Base-by-base conservation (phyloP, 2,797 vertebrate species). In the Psittacula derbiana region DNA sequence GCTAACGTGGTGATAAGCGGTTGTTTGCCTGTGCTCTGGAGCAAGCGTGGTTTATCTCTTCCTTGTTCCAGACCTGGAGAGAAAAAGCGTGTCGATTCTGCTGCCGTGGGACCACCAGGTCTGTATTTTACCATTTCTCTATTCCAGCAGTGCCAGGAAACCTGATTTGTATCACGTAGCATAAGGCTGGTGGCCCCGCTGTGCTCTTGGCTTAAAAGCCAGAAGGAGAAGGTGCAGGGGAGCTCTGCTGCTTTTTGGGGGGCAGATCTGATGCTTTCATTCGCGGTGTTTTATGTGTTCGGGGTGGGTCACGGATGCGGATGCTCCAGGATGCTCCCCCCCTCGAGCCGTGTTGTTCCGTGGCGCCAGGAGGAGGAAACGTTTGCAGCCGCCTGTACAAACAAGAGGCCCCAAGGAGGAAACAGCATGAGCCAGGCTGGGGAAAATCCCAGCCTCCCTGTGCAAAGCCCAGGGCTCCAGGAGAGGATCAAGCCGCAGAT, bases 41-140 rank as follows among this genome's bases (percentile, higher is more conserved):
- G 84, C 80, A 75, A 88, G 85, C 38, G 12, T 58, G 67, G 17
- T 85, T 96, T 89, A 92, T 84, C 95, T 94, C 94, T 89, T 87
- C 92, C 94, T 94, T 50, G 36, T 67, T 73, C 79, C 93, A 93
- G 66, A 66, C 58, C 70, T 4, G 75, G 61, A 40, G 61, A 10
- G 53, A 49, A 30, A 79, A 82, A 88, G 3, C 44, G 28, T 52
- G 5, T 60, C 1, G 28, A 40, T 65, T 91, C 53, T 8, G 4
- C 82, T 60, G 62, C 66, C 1, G 31, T 36, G 81, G 61, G 81
- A 65, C 50, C 64, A 60, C 57, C 79, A 93, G 90, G 89, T 90
- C 53, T 92, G 94, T 94, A 44, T 65, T 67, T 64, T 36, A 67
- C 88, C 80, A 15, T 86, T 86, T 66, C 64, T 70, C 47, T 85